Evolutionary conservation across 1,140 invertebrate genomes (phyloP).

Genomic region (Eciton burchellii): DNA sequence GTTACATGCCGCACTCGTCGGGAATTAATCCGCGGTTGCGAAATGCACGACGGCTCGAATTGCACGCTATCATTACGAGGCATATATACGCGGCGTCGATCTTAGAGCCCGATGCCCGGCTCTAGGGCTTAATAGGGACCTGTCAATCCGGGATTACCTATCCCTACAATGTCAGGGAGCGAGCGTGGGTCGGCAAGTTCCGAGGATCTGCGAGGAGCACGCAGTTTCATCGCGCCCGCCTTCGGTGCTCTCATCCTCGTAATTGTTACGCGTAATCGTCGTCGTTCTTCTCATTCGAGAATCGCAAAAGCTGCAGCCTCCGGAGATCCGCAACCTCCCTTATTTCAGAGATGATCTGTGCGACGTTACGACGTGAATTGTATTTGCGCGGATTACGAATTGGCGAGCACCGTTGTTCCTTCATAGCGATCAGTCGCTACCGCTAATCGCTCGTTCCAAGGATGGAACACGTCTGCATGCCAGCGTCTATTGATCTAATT

Average conservation of each 20-base stretch:
- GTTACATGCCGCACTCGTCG: not conserved
- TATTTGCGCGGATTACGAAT: no score
- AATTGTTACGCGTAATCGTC: no score
- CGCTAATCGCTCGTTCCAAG: no score
- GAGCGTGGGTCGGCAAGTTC: not conserved
- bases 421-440: no score
- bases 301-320: no score
- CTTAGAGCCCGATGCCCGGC: not conserved
- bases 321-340: no score
- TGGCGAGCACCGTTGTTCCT: no score
- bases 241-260: not conserved
- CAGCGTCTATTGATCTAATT: conserved; percentile 46
- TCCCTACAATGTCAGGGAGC: not conserved
- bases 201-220: not conserved
- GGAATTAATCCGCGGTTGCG: conserved; percentile 11
- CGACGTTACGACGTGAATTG: no score
- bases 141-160: not conserved
- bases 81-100: conserved; percentile 13
- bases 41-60: conserved; percentile 31
- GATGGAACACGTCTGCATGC: conserved; percentile 33
- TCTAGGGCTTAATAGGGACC: conserved; percentile 25
- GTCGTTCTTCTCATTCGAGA: not conserved
- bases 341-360: not conserved
- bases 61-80: conserved; percentile 8
- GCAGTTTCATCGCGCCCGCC: not conserved